Evolutionary conservation across 2,888 invertebrate species (phyloP).

Genomic region (Eristalinus sepulchralis): DNA sequence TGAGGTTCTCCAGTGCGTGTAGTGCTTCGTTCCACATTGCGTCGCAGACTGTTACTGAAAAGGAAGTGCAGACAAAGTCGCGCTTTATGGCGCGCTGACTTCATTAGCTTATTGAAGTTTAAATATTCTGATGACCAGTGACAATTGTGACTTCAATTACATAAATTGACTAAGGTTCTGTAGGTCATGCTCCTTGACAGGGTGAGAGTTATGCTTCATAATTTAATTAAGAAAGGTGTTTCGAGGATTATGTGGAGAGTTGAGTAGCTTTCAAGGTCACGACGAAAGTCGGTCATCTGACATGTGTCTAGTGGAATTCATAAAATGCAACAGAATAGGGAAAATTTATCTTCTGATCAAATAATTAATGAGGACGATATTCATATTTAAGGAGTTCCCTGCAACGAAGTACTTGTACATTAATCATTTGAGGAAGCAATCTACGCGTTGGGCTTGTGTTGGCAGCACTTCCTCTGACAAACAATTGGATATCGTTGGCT

Average conservation of each 20-base stretch:
- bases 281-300: too few relatives aligned
- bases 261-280: background rate
- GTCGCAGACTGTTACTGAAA: background rate
- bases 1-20: constrained; percentile 17
- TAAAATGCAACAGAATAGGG: too few relatives aligned
- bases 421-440: too few relatives aligned
- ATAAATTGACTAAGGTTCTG: background rate
- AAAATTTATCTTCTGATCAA: too few relatives aligned
- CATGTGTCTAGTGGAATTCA: too few relatives aligned
- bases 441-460: too few relatives aligned
- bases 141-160: constrained; percentile 5
- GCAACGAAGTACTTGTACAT: too few relatives aligned
- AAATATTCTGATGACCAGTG: background rate
- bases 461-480: too few relatives aligned
- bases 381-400: too few relatives aligned
- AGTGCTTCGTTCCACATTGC: constrained; percentile 31
- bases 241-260: background rate
- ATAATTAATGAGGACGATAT: too few relatives aligned
- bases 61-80: background rate
- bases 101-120: background rate
- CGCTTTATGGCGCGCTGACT: background rate
- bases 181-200: background rate
- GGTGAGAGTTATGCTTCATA: background rate
- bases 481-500: too few relatives aligned
- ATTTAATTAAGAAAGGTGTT: background rate